Conservation (phyloP, 2,888 invertebrate genomes). For the Tortricodes alternella region DNA sequence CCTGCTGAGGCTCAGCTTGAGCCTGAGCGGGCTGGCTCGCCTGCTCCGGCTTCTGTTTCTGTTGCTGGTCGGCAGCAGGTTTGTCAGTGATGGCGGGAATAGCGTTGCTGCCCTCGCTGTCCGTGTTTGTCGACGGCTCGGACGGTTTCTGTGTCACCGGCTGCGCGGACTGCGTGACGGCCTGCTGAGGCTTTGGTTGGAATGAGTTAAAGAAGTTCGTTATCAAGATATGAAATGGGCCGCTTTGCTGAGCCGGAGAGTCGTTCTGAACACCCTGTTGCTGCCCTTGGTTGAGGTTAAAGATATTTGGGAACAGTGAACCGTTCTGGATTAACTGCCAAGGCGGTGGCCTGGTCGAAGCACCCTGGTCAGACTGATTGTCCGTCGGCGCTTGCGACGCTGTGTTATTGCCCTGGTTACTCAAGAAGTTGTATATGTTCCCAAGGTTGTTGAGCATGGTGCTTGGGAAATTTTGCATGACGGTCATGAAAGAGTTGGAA, state of each 20-base stretch:
- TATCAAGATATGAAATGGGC: constrained; percentile 53
- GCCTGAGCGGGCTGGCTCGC: background rate
- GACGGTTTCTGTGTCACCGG: constrained; percentile 22
- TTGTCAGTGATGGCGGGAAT: constrained; percentile 30
- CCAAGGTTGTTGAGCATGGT: constrained; percentile 36
- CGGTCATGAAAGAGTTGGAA: constrained; percentile 23
- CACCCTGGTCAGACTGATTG: constrained; percentile 41
- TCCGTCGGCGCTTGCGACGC: constrained; percentile 32
- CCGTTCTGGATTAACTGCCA: constrained; percentile 41
- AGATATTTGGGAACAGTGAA: constrained; percentile 41
- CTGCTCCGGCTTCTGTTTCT: constrained; percentile 27
- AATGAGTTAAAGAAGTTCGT: constrained; percentile 41
- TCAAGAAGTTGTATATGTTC: constrained; percentile 37
- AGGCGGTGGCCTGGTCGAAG: constrained; percentile 32
- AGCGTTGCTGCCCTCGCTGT: constrained; percentile 35
- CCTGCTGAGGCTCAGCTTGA: no score
- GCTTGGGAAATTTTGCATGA: constrained; percentile 38
- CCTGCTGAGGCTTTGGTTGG: constrained; percentile 29
- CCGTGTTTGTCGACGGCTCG: background rate
- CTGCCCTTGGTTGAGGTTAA: constrained; percentile 33
- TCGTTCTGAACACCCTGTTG: constrained; percentile 31
- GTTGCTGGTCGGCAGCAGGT: constrained; percentile 25
- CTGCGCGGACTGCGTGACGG: constrained; percentile 25
- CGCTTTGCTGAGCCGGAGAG: constrained; percentile 35
- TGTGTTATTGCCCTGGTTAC: constrained; percentile 30